These are phyloP conservation scores for Plotosus lineatus DNA, from an alignment of 2,113 vertebrate genomes.

Conservation along the genomic window DNA sequence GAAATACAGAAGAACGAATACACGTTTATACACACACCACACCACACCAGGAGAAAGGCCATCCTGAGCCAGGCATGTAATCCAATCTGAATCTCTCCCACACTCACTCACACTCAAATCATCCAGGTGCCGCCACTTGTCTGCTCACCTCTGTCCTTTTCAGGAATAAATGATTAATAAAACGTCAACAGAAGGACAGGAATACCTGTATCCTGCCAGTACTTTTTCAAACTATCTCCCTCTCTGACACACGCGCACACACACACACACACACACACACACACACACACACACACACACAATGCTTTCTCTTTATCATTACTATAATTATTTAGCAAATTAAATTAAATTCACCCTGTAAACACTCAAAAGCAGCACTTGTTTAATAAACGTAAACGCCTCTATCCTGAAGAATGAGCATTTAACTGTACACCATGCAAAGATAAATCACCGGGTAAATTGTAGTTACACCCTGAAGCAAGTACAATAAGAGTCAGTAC, in stretches of 20 bases:
- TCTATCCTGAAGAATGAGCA: neutral
- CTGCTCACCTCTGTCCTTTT: neutral
- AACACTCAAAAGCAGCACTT: neutral
- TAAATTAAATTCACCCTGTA: neutral
- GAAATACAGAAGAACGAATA: neutral
- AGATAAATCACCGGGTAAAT: too few relatives aligned
- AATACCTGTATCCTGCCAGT: neutral
- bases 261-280: neutral
- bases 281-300: neutral
- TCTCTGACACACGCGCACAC: neutral
- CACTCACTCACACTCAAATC: neutral
- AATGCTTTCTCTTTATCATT: too few relatives aligned
- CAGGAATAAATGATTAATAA: slow-evolving; percentile 4
- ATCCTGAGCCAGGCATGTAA: slow-evolving; percentile 8
- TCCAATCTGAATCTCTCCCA: neutral
- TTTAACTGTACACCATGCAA: too few relatives aligned
- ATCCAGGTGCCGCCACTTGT: neutral
- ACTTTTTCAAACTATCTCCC: slow-evolving; percentile 1
- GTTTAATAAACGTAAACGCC: neutral
- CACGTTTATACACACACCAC: neutral
- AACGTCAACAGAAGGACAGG: neutral
- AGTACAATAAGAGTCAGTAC: too few relatives aligned
- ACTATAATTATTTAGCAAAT: too few relatives aligned
- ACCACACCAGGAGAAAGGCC: too few relatives aligned
- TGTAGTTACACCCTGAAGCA: too few relatives aligned